Evolutionary conservation across 2,888 invertebrate species (phyloP), one percentile per base, ranked within the genome.

Genomic region (Calliscelio sp.): DNA sequence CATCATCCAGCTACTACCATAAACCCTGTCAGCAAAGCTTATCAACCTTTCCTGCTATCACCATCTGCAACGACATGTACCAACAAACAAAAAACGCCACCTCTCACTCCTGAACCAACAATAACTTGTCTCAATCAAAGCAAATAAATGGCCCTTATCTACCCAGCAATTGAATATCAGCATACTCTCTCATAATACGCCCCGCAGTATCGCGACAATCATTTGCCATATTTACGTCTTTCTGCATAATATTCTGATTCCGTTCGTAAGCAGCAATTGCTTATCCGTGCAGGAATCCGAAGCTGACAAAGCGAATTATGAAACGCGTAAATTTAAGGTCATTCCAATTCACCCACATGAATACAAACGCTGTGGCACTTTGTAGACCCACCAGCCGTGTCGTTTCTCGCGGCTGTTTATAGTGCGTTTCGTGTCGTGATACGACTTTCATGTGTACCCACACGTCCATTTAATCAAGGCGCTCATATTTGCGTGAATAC

Each of bases 301-400:
- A 65, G 79, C 85, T 85, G 82, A 82, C 85, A 82, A 83, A 82
- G 82, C 80, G 77, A 85, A 80, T 85, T 83, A 83, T 77, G 82
- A 83, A 77, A 80, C 57, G 68, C 82, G 73, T 80, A 85, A 85
- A 85, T 85, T 83, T 80, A 66, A 74, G 80, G 80, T 57, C 82
- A 80, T 85, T 85, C 53, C 80, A 80, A 80, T 82, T 85, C 85
- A 82, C 82, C 80, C 82, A 85, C 82, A 80, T 80, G 82, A 74
- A 85, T 44, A 70, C 61, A 81, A 74, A 81, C 59, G 63, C 75
- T 8, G n/a, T 61, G 53, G 71, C 55, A 80, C 59, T 84, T 80
- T 71, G 81, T 81, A 75, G 73, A 81, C 79, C 85, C 55, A 79
- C 78, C 73, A 61, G 65, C 41, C 70, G 24, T 65, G 51, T 14